phyloP scores from a whole-genome alignment of 2,888 invertebrate species.

The Ectropis crepuscularia region DNA sequence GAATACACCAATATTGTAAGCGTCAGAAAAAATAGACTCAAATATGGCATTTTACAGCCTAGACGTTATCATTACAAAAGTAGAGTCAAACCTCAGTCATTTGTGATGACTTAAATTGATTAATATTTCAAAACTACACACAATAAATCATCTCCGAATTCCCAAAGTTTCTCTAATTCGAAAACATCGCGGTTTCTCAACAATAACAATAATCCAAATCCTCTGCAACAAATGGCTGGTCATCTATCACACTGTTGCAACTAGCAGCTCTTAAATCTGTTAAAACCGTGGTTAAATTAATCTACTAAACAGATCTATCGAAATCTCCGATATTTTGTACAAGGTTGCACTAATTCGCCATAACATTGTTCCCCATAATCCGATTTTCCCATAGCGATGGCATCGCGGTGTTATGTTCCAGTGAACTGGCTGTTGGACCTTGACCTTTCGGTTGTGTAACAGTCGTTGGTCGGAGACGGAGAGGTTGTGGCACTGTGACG shows the following conservation, averaged over 20 bases:
- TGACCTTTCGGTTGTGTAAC: slow-evolving; percentile 59
- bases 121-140: not conserved
- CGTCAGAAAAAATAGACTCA: no score
- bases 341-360: slow-evolving; percentile 11
- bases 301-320: not conserved
- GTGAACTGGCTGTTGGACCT: slow-evolving; percentile 61
- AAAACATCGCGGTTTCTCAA: slow-evolving; percentile 2
- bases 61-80: no score
- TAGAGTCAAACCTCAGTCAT: no score
- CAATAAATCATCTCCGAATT: slow-evolving; percentile 6
- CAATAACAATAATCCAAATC: slow-evolving; percentile 8
- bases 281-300: not conserved
- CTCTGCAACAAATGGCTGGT: slow-evolving; percentile 5
- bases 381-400: slow-evolving; percentile 17
- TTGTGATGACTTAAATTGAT: no score
- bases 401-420: slow-evolving; percentile 44
- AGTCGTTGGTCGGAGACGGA: slow-evolving; percentile 19
- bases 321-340: not conserved
- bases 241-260: slow-evolving; percentile 10
- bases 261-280: not conserved
- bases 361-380: slow-evolving; percentile 23
- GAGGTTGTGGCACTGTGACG: slow-evolving; percentile 15
- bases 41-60: no score
- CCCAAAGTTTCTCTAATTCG: slow-evolving; percentile 16
- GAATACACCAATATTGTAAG: no score